Evolutionary conservation across 2,888 invertebrate species (phyloP).

Genomic region (Elegia similella): DNA sequence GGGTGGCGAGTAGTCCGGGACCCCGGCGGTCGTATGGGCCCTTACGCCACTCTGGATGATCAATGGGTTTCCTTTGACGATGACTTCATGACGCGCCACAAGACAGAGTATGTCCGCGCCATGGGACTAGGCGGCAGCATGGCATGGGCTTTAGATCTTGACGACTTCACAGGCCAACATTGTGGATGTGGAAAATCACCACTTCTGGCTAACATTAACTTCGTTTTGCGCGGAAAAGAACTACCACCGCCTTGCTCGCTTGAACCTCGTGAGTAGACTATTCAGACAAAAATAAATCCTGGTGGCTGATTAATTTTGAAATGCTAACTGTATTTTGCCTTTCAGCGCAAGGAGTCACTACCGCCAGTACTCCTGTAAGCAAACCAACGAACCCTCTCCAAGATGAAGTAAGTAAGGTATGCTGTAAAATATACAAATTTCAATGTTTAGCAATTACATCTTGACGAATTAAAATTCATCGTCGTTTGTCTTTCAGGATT

Average conservation of each 20-base stretch:
- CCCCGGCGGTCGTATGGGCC: slow-evolving; percentile 91
- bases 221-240: slow-evolving; percentile 87
- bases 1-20: slow-evolving; percentile 91
- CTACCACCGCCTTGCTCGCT: slow-evolving; percentile 80
- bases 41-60: slow-evolving; percentile 90
- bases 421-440: background rate
- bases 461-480: too few species aligned
- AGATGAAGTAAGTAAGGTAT: slow-evolving; percentile 12
- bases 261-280: slow-evolving; percentile 58
- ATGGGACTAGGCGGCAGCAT: slow-evolving; percentile 92
- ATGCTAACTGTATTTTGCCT: slow-evolving; percentile 15
- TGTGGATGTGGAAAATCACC: slow-evolving; percentile 93
- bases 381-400: slow-evolving; percentile 2
- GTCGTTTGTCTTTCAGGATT: slow-evolving; percentile 58
- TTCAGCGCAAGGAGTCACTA: slow-evolving; percentile 31
- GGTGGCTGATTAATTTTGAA: background rate
- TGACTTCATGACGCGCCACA: slow-evolving; percentile 89
- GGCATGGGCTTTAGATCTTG: slow-evolving; percentile 94
- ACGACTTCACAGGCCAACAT: slow-evolving; percentile 89
- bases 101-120: slow-evolving; percentile 90
- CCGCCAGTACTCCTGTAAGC: background rate
- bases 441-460: too few species aligned
- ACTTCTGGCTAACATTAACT: slow-evolving; percentile 89
- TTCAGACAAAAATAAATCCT: background rate
- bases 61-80: slow-evolving; percentile 98